Percentiles rank a stretch among this genome's conserved stretches.
These are phyloP conservation scores for Macrotis lagotis DNA, from an alignment of 2,113 vertebrate species.

Conservation along the genomic window DNA sequence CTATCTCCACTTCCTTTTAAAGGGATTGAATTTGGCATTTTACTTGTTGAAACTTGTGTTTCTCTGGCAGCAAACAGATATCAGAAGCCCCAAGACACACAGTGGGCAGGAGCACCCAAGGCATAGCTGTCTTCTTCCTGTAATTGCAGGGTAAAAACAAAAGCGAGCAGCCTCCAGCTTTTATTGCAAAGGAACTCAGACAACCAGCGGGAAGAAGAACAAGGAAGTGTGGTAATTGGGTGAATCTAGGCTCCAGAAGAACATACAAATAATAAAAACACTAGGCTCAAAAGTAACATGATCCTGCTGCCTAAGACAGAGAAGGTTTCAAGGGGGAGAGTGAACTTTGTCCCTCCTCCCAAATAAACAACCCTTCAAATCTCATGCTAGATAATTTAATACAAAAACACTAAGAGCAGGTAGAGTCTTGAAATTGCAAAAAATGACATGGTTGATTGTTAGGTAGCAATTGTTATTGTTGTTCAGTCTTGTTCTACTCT, in stretches of 20 bases:
- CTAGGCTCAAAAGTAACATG: background rate
- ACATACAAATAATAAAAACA: background rate
- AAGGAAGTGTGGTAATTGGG: slow-evolving; percentile 46
- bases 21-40: slow-evolving; percentile 29
- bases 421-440: background rate
- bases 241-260: slow-evolving; percentile 37
- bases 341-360: background rate
- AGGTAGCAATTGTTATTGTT: background rate
- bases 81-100: background rate
- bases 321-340: background rate
- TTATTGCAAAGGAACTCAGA: background rate
- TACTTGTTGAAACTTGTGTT: slow-evolving; percentile 1
- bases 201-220: slow-evolving; percentile 32
- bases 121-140: slow-evolving; percentile 25
- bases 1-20: slow-evolving; percentile 36
- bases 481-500: background rate
- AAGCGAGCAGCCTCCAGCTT: slow-evolving; percentile 2
- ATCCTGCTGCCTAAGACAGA: background rate
- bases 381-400: background rate
- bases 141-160: slow-evolving; percentile 56
- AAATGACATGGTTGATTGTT: background rate
- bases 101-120: background rate
- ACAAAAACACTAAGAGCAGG: background rate
- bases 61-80: background rate
- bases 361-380: background rate